These are phyloP conservation scores for Chaetorhynchus papuensis DNA, from an alignment of 2,113 vertebrate species.

Conservation along the genomic window DNA sequence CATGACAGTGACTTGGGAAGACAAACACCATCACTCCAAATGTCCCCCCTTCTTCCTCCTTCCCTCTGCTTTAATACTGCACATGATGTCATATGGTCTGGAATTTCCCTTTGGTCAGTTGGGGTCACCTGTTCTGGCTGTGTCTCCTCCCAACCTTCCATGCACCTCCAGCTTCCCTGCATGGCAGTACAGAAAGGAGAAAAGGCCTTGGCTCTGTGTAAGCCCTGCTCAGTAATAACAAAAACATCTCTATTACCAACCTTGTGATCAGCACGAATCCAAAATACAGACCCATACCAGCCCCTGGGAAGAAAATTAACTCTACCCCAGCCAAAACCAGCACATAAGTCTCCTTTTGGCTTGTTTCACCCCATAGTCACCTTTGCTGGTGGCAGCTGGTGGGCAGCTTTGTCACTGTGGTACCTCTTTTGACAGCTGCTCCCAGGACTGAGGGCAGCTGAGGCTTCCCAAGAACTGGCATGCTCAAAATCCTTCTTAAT, in stretches of 20 bases:
- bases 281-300: background rate
- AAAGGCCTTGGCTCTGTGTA: background rate
- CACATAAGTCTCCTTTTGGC: background rate
- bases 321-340: background rate
- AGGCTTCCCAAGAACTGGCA: background rate
- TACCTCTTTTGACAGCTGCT: background rate
- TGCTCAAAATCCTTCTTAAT: background rate
- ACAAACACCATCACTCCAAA: background rate
- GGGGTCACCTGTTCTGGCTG: background rate
- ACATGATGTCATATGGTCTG: background rate
- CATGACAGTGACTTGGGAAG: fast-evolving
- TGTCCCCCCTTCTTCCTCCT: background rate
- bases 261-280: background rate
- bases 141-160: background rate
- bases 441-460: background rate
- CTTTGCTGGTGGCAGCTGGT: background rate
- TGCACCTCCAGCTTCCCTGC: background rate
- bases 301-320: background rate
- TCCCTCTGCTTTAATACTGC: background rate
- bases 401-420: background rate
- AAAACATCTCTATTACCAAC: background rate
- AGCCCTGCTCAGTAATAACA: background rate
- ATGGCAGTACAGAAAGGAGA: background rate
- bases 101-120: background rate
- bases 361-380: background rate